Evolutionary conservation across 2,888 invertebrate species (phyloP).

Genomic region (Amphimallon solstitiale): DNA sequence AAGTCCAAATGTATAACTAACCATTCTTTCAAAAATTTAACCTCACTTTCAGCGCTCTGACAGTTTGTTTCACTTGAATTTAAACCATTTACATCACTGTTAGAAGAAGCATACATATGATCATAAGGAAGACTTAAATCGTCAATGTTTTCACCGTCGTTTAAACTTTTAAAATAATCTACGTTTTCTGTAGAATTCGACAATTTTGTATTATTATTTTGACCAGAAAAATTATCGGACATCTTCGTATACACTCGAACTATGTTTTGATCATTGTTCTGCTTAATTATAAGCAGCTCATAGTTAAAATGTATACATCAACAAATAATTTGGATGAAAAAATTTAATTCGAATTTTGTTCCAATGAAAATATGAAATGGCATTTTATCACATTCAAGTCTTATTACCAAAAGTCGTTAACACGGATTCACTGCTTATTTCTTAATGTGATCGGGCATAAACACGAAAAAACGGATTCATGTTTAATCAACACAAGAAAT

Average conservation of each 20-base stretch:
- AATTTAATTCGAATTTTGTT: conserved; percentile 14
- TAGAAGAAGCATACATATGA: conserved; percentile 79
- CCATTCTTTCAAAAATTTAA: conserved; percentile 80
- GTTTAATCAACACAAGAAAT: conserved; percentile 38
- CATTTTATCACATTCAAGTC: conserved; percentile 26
- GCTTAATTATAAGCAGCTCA: conserved; percentile 37
- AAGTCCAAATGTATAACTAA: conserved; percentile 85
- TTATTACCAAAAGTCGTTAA: conserved; percentile 16
- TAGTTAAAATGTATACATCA: conserved; percentile 30
- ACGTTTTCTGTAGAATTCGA: conserved; percentile 54
- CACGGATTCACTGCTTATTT: conserved; percentile 23
- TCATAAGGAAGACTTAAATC: conserved; percentile 74
- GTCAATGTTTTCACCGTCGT: conserved; percentile 60
- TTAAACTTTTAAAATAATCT: conserved; percentile 50
- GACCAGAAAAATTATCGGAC: conserved; percentile 62
- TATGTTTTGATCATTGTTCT: conserved; percentile 63
- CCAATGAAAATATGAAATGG: not conserved
- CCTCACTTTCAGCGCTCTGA: conserved; percentile 67
- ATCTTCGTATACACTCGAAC: conserved; percentile 62
- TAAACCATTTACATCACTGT: conserved; percentile 60
- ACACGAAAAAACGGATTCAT: conserved; percentile 35
- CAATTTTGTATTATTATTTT: conserved; percentile 57
- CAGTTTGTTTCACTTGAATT: conserved; percentile 47
- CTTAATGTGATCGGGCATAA: conserved; percentile 19
- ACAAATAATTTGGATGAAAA: conserved; percentile 18